These are phyloP conservation scores for Melanotus villosus DNA, from an alignment of 2,888 invertebrate genomes.

Conservation along the genomic window DNA sequence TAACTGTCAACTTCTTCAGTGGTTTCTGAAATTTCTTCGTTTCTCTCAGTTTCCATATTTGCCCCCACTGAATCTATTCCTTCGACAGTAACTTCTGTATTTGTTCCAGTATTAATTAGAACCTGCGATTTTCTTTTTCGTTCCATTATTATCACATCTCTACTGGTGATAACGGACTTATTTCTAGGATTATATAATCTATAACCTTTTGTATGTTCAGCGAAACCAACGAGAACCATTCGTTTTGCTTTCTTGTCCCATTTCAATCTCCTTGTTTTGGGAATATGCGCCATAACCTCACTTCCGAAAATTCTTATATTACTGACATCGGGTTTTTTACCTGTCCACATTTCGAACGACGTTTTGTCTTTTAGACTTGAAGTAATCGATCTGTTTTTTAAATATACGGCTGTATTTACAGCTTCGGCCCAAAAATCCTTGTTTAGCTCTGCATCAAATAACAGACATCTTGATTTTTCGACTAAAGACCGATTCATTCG, in stretches of 20 bases:
- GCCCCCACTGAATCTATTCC: constrained; percentile 41
- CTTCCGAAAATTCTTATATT: constrained; percentile 50
- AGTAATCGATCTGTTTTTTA: constrained; percentile 49
- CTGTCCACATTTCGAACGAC: constrained; percentile 40
- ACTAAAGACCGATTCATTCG: constrained; percentile 52
- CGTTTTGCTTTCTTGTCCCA: constrained; percentile 39
- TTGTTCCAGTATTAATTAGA: no score
- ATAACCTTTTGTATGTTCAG: no score
- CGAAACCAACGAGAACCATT: constrained; percentile 40
- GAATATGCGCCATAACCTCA: constrained; percentile 34
- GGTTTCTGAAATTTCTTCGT: constrained; percentile 39
- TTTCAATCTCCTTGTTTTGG: constrained; percentile 38
- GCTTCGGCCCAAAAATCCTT: constrained; percentile 52
- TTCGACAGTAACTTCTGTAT: constrained; percentile 38
- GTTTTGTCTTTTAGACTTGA: constrained; percentile 27
- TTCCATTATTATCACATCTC: no score
- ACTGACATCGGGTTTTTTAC: constrained; percentile 51
- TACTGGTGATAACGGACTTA: no score
- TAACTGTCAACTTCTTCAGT: no score
- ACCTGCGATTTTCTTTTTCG: no score
- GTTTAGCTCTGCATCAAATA: constrained; percentile 43
- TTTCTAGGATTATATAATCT: no score
- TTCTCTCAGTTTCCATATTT: no score
- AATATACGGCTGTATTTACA: constrained; percentile 52
- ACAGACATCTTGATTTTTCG: constrained; percentile 51